A percentile compares a stretch with the other conserved stretches of the same genome.
Conservation (phyloP, 2,797 vertebrate genomes). For the Sebastes cheni region DNA sequence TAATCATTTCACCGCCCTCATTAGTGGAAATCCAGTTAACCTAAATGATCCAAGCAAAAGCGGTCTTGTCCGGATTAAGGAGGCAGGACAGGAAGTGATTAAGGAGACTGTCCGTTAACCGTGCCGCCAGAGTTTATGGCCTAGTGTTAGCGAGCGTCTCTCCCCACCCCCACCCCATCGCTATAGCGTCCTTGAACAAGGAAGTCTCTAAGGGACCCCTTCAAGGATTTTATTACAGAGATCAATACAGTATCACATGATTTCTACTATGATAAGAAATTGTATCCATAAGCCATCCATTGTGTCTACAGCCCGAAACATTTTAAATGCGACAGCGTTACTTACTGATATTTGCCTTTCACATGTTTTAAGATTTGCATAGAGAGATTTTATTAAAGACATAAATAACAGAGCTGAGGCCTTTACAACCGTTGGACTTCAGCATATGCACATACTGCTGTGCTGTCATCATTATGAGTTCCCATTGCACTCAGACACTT, state of each 20-base stretch:
- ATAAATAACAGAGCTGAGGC: neutral
- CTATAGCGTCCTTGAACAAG: neutral
- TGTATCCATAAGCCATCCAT: neutral
- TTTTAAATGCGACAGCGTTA: neutral
- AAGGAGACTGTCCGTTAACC: slow-evolving; percentile 25
- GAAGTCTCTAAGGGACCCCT: neutral
- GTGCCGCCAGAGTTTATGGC: neutral
- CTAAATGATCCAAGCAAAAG: slow-evolving; percentile 7
- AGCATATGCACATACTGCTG: neutral
- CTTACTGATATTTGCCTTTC: neutral
- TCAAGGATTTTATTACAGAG: neutral
- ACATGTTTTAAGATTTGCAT: neutral
- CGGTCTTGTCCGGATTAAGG: neutral
- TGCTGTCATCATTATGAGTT: neutral
- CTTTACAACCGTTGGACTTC: neutral
- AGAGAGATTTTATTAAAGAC: neutral
- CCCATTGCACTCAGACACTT: neutral
- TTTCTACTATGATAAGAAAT: neutral
- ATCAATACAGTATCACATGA: neutral
- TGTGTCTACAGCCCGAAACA: neutral
- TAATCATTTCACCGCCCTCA: neutral
- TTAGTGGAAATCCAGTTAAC: slow-evolving; percentile 20
- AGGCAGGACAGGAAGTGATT: slow-evolving; percentile 49
- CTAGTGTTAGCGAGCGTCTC: neutral
- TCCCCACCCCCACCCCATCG: neutral